These are phyloP conservation scores for Laticauda laticaudata DNA, from an alignment of 2,113 vertebrate species.

Conservation along the genomic window DNA sequence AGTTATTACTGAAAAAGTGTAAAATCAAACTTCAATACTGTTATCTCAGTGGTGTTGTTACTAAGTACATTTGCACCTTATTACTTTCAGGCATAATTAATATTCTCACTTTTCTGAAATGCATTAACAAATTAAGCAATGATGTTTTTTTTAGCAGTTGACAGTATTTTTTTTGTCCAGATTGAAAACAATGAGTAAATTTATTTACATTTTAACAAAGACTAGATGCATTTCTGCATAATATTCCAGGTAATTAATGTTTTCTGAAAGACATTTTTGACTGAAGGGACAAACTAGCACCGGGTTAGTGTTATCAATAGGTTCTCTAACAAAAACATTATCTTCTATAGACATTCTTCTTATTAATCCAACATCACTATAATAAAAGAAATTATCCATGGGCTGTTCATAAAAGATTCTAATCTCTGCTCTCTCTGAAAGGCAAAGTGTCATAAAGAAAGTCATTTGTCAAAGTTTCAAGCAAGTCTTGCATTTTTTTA, in stretches of 20 bases:
- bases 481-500: conserved; percentile 53
- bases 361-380: conserved; percentile 57
- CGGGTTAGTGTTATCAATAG: conserved; percentile 41
- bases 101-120: not conserved
- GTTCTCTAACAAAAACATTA: conserved; percentile 54
- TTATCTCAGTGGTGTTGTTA: not conserved
- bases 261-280: conserved; percentile 26
- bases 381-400: conserved; percentile 54
- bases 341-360: conserved; percentile 41
- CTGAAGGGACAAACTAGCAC: conserved; percentile 43
- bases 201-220: conserved; percentile 8
- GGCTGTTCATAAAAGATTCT: conserved; percentile 50
- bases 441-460: conserved; percentile 62
- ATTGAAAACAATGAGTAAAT: conserved; percentile 22
- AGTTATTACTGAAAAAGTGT: not conserved
- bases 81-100: not conserved
- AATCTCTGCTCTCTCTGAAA: conserved; percentile 60
- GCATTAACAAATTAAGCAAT: not conserved
- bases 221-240: not conserved
- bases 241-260: not conserved
- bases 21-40: not conserved
- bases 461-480: conserved; percentile 64
- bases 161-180: not conserved
- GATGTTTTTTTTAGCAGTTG: not conserved
- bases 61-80: not conserved